Conservation (phyloP, 2,797 vertebrate species). For the Mustela erminea region DNA sequence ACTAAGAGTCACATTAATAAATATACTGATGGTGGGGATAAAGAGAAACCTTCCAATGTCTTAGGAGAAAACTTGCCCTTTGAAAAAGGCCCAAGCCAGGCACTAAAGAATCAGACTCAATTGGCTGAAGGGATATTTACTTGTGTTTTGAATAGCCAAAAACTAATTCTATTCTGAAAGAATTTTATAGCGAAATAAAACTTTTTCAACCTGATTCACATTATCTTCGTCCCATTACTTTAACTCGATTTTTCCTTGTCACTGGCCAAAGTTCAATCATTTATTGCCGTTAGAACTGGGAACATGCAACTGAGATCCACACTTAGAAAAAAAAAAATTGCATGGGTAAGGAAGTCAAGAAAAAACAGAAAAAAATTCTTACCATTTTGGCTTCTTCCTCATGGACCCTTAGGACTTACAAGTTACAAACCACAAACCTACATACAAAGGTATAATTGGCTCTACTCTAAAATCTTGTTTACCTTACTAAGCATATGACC, state of each 20-base stretch:
- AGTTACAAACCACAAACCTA: constrained; percentile 43
- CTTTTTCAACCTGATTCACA: background rate
- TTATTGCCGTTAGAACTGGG: constrained; percentile 35
- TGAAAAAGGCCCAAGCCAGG: background rate
- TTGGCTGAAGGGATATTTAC: background rate
- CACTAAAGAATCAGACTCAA: background rate
- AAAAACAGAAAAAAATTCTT: background rate
- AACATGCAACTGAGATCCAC: background rate
- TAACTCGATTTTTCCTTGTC: constrained; percentile 43
- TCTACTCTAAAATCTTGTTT: background rate
- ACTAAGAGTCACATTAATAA: background rate
- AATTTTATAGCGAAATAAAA: constrained; percentile 52
- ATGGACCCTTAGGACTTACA: background rate
- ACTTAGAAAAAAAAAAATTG: constrained; percentile 42
- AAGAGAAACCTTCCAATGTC: background rate
- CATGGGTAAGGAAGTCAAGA: constrained; percentile 27
- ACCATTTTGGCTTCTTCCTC: background rate
- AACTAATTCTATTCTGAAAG: constrained; percentile 4
- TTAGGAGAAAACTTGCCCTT: background rate
- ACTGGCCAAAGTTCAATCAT: constrained; percentile 12
- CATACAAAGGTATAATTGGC: background rate
- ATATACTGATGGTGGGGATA: background rate
- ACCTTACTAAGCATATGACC: background rate
- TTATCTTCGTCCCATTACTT: constrained; percentile 56
- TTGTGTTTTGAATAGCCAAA: background rate